Evolutionary conservation across 2,113 vertebrate species (phyloP), one percentile per base, ranked within the genome.

Genomic region (Mugil cephalus): DNA sequence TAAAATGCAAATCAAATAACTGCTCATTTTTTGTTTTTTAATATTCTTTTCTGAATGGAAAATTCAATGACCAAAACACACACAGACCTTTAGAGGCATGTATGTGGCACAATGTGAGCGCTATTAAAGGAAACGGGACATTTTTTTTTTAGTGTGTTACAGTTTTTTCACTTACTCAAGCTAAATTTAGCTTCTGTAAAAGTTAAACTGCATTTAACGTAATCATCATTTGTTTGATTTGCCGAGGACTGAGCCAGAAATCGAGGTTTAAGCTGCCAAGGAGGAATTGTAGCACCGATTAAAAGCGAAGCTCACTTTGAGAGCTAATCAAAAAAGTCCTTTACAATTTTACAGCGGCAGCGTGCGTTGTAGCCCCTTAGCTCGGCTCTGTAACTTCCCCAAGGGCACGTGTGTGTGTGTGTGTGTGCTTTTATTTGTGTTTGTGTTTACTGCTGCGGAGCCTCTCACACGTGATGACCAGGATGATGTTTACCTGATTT

Each of bases 401-500:
- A 18, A 8, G 24, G 66, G 53, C 58, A 75, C 35, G 48, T 9
- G 42, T 74, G 35, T 71, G 34, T 18, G 12, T 24, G 48, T 9
- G 42, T 74, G 35, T 71, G 34, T 18, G 12, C 19, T 79, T 47
- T 79, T 67, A 51, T 74, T 70, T 65, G 51, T 75, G 67, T 80
- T 79, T 71, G 18, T 58, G 34, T 70, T 81, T 66, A 69, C 24
- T 52, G 45, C 47, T 54, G 40, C 61, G 19, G 56, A 67, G 51
- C 50, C 56, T 66, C 30, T 71, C 39, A 35, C 56, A 55, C 34
- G 6, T 65, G 61, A 75, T 64, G 69, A 54, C 72, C 60, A 77
- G 30, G 61, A 68, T 79, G 59, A 78, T 69, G 66, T 84, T 80
- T 69, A 69, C 65, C 74, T 62, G 68, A 51, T 83, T 86, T 76